Evolutionary conservation across 2,797 vertebrate genomes (phyloP), one percentile per base, ranked within the genome.

Genomic region (Lagothrix lagotricha): DNA sequence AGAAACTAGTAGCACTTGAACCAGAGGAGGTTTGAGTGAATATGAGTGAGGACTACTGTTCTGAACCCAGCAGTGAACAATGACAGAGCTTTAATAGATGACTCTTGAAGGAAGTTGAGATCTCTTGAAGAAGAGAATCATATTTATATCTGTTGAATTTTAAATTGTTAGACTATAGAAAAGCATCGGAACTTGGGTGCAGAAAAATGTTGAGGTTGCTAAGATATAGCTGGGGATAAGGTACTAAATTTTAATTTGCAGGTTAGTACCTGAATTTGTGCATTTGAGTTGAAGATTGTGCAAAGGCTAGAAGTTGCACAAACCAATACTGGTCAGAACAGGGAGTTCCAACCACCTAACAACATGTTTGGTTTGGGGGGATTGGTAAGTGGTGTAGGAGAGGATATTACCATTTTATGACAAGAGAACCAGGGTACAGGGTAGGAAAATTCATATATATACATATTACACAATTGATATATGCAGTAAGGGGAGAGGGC

Each of bases 1-100:
- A 86, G 52, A 33, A 96, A 75, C 4, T 92, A 26, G 22, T 88
- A 70, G 30, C 41, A 96, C 94, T 77, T 94, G 50, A 92, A 86
- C 57, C 39, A 39, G 1, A 28, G 19, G 48, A 92, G 9, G 14
- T 90, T 73, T 90, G 36, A 50, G 30, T 75, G 58, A 70, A 44
- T 52, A 33, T 2, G 6, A 36, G 1, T 64, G 30, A 94, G 19
- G 12, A 77, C n/a, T 93, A 30, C 70, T 84, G 1, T 86, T 93
- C 72, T 94, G 76, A 95, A 33, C 41, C 77, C 36, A 72, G 22
- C 50, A 61, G 67, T 84, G 33, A 46, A 8, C 79, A 94, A 64
- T 80, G 26, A 36, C 24, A 77, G 1, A 58, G 4, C 13, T 79
- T 82, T 86, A 77, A 73, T 7, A 24, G 17, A 70, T 58, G 33